Evolutionary conservation across 1,140 invertebrate species (phyloP).

Genomic region (Lycorma delicatula): DNA sequence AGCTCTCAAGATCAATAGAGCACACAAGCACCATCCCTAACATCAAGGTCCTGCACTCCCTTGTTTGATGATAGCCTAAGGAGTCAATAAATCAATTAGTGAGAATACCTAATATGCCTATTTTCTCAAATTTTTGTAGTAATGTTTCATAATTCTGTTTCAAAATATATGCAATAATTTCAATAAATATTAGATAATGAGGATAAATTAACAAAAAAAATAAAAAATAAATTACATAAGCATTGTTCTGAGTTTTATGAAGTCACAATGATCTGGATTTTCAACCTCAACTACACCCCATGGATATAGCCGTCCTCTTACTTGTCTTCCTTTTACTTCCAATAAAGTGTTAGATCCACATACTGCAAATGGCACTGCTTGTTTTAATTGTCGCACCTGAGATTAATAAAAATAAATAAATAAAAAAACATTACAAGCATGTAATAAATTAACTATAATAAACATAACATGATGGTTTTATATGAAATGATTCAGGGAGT

Average conservation of each 20-base stretch:
- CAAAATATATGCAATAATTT: too few species aligned
- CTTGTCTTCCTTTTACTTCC: conserved; percentile 82
- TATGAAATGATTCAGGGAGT: too few species aligned
- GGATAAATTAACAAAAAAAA: background rate
- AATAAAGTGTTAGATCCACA: conserved; percentile 90
- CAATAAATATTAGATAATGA: conserved; percentile 10
- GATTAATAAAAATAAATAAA: conserved; percentile 16
- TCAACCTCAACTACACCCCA: conserved; percentile 99
- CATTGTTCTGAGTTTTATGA: conserved; percentile 95
- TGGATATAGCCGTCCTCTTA: conserved; percentile 88
- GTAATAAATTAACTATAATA: too few species aligned
- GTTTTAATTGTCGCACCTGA: conserved; percentile 77
- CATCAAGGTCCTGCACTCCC: too few species aligned
- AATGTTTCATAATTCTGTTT: background rate
- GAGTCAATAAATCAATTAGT: too few species aligned
- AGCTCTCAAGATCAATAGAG: too few species aligned
- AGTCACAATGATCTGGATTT: conserved; percentile 98
- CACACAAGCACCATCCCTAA: too few species aligned
- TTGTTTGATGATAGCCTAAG: too few species aligned
- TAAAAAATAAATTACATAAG: conserved; percentile 60
- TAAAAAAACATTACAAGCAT: too few species aligned
- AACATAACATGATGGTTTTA: too few species aligned
- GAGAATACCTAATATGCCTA: background rate
- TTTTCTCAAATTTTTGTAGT: background rate
- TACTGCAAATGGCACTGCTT: conserved; percentile 96